Evolutionary conservation across 1,140 invertebrate species (phyloP).

Genomic region (roundworm (Caenorhabditis elegans)): DNA sequence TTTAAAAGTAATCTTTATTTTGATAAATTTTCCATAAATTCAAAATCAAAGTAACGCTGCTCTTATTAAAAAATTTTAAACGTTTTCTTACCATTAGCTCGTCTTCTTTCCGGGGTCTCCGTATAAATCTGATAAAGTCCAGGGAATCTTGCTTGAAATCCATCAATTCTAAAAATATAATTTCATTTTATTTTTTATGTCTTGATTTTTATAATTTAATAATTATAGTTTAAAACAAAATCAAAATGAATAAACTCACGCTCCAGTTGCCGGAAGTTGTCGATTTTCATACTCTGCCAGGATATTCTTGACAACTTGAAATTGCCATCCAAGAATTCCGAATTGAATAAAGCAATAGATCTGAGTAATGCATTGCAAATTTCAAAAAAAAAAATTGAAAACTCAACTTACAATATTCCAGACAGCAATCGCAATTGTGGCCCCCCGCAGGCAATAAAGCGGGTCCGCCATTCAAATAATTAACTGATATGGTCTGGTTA

Average conservation of each 20-base stretch:
- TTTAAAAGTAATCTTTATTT: no score
- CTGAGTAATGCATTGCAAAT: no score
- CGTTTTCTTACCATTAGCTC: slow-evolving; percentile 64
- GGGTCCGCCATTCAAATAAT: slow-evolving; percentile 54
- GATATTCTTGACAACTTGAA: slow-evolving; percentile 54
- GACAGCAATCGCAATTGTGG: slow-evolving; percentile 54
- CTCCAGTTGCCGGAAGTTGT: slow-evolving; percentile 56
- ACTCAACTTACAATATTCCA: slow-evolving; percentile 60
- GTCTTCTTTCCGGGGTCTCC: slow-evolving; percentile 61
- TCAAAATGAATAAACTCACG: slow-evolving; percentile 38
- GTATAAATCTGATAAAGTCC: slow-evolving; percentile 64
- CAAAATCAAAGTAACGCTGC: no score
- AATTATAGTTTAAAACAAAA: no score
- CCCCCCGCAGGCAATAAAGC: slow-evolving; percentile 54
- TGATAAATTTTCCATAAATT: no score
- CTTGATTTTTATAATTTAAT: no score
- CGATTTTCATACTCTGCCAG: slow-evolving; percentile 63
- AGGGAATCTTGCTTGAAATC: slow-evolving; percentile 62
- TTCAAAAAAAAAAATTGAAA: no score
- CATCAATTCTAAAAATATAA: slow-evolving; percentile 37
- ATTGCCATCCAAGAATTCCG: slow-evolving; percentile 61
- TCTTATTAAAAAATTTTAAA: no score
- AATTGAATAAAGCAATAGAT: slow-evolving; percentile 63
- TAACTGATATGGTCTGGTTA: no score
- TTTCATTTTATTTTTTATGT: no score